Evolutionary conservation across 2,888 invertebrate species (phyloP), one percentile per base, ranked within the genome.

Genomic region (Leucania comma): DNA sequence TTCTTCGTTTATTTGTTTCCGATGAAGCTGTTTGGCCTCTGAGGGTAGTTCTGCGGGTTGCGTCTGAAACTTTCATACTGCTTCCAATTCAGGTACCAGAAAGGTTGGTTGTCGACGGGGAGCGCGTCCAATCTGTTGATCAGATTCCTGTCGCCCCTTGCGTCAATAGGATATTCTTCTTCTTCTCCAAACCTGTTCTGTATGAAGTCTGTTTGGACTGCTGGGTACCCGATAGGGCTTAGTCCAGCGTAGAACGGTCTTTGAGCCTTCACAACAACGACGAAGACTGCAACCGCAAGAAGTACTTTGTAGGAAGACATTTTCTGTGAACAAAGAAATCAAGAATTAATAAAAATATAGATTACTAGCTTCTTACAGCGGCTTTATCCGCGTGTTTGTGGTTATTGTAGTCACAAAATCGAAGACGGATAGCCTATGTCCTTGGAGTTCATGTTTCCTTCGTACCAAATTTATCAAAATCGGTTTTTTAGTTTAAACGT

Each of bases 161-260:
- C 97, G 86, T 97, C 97, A 10, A 97, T 93, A 0, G 97, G 97
- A 32, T 96, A 88, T 32, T 85, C 85, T 59, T 87, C 90, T 48
- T 89, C 89, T 78, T 93, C 96, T 0, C 96, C 97, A 32, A 97
- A 94, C 82, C 97, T 95, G 83, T 96, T 96, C 10, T 83, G 90
- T 14, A 96, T 60, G 1, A 80, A 68, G 29, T 89, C 83, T 0
- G 88, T 88, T 62, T 96, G 96, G 48, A 96, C 91, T 59, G 94
- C 95, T 68, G 97, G 97, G 77, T 96, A 96, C n/a, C 97, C 97
- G 26, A 96, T 96, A 0, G 97, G 95, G 10, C 94, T 91, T 1
- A 91, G 86, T 12, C 97, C 97, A 6, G 97, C 97, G 87, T 97
- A 98, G 60, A 96, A 96, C 0, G 97, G 97, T 32, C 98, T 95